These are phyloP conservation scores for Ailurus styani DNA, from an alignment of 2,113 vertebrate genomes.

Conservation along the genomic window DNA sequence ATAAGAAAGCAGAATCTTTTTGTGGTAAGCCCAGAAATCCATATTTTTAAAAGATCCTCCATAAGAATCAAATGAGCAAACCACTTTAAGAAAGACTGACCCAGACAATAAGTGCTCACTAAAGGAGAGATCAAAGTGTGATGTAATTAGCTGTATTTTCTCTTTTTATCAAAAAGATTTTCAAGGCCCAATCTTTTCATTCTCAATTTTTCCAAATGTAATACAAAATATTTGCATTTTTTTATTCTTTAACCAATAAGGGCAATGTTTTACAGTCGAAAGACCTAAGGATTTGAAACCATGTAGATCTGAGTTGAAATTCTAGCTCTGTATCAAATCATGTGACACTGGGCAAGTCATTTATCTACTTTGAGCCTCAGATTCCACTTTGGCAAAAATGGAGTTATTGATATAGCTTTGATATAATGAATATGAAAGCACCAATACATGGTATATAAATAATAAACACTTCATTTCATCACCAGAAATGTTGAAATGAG, in stretches of 20 bases:
- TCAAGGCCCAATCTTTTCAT: neutral
- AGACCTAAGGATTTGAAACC: neutral
- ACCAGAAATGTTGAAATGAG: neutral
- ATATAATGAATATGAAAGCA: neutral
- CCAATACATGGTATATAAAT: neutral
- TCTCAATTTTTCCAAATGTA: neutral
- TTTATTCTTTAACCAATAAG: neutral
- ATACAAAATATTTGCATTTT: neutral
- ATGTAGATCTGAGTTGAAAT: neutral
- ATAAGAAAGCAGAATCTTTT: neutral
- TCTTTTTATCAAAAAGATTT: neutral
- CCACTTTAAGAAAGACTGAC: neutral
- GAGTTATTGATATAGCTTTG: neutral
- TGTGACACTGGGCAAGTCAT: neutral
- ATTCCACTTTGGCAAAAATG: slow-evolving; percentile 1
- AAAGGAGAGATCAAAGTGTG: neutral
- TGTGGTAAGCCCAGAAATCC: neutral
- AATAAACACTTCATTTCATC: neutral
- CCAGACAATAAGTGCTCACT: neutral
- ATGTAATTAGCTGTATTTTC: neutral
- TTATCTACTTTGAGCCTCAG: neutral
- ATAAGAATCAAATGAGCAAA: neutral
- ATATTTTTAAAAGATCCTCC: neutral
- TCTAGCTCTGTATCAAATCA: neutral
- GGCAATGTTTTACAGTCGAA: neutral